Evolutionary conservation across 2,113 vertebrate genomes (phyloP), one percentile per base, ranked within the genome.

Genomic region (Lagopus muta): DNA sequence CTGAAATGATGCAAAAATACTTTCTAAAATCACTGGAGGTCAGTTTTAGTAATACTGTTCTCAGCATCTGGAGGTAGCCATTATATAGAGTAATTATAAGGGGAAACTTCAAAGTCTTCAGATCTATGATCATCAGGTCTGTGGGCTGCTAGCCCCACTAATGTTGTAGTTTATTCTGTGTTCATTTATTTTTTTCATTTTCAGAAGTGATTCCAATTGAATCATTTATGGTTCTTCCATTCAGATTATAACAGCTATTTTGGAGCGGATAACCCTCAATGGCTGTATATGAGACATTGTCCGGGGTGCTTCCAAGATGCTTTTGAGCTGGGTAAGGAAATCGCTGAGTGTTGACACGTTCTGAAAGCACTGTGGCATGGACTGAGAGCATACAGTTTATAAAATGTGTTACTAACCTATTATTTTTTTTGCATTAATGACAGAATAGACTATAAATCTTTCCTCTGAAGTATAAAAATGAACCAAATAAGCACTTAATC

Each of bases 261-360:
- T 96, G 93, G 91, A 96, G 94, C 80, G 90, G 89, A 96, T 90
- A 96, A 96, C 93, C 90, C 92, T 96, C 96, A 94, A 94, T 96
- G 94, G 91, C 95, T 95, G 92, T 95, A 95, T 92, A 80, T 89
- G 90, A 96, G 76, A 95, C 88, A 96, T 96, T 96, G 95, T 82
- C 94, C 89, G 70, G 64, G 92, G 92, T 95, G 91, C 93, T 93
- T 97, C 96, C 95, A 90, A 94, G 95, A 95, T 92, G 76, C 96
- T 97, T 97, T 96, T 94, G 95, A 96, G 93, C 85, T 97, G 92
- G 93, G 94, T 96, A 96, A 96, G 95, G 95, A 94, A 91, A 92
- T 77, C 25, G 50, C 71, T 38, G 72, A 95, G 93, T 89, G 94
- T 93, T 96, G 86, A 96, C 91, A 87, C 80, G 60, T 94, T 94